phyloP scores from a whole-genome alignment of 1,140 invertebrate genomes.

The Zaprionus taronus region DNA sequence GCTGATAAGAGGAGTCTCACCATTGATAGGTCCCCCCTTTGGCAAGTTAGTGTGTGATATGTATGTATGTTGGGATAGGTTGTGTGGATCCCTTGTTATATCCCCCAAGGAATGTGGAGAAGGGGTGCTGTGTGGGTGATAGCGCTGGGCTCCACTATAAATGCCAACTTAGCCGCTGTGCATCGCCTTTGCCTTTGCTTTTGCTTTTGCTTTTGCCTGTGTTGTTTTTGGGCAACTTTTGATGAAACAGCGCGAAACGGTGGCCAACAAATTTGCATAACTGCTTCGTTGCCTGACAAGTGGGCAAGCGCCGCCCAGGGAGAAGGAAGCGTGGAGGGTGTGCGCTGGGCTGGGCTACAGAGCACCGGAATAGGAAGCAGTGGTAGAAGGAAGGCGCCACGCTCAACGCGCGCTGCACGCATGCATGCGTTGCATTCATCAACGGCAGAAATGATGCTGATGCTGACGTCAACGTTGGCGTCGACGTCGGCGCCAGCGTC shows the following conservation, averaged over 20 bases:
- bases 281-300: constrained; percentile 60
- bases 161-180: constrained; percentile 33
- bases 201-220: background rate
- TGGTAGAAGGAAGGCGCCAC: constrained; percentile 4
- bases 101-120: too few species aligned
- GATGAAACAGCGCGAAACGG: constrained; percentile 73
- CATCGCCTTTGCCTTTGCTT: background rate
- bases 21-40: constrained; percentile 26
- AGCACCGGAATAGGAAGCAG: constrained; percentile 10
- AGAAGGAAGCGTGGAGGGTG: background rate
- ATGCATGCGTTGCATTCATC: constrained; percentile 82
- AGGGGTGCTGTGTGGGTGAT: too few species aligned
- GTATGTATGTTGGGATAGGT: background rate
- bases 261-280: constrained; percentile 78
- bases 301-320: constrained; percentile 14
- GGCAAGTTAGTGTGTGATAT: background rate
- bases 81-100: too few species aligned
- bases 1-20: constrained; percentile 35
- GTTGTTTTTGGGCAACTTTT: constrained; percentile 59
- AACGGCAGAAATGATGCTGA: constrained; percentile 50
- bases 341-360: background rate
- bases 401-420: constrained; percentile 53
- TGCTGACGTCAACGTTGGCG: constrained; percentile 17
- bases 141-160: background rate
- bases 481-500: background rate